Evolutionary conservation across 2,113 vertebrate genomes (phyloP).

Genomic region (Erythrocebus patas): DNA sequence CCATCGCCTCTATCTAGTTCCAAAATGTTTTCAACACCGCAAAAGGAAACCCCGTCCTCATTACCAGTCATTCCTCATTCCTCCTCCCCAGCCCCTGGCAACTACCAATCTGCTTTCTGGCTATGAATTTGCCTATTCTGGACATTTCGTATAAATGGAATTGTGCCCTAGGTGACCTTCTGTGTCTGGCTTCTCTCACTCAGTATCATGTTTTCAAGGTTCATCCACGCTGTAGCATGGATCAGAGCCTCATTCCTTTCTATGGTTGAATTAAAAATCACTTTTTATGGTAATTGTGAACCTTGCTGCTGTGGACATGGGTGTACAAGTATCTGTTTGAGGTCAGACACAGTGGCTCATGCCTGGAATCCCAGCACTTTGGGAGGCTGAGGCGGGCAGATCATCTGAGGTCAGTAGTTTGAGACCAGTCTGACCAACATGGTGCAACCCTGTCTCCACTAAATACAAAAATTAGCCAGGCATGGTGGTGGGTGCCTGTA

Average conservation of each 20-base stretch:
- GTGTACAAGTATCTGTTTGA: not conserved
- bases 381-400: too few species aligned
- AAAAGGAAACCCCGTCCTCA: not conserved
- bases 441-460: too few species aligned
- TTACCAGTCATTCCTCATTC: not conserved
- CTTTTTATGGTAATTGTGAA: not conserved
- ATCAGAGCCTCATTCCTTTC: not conserved
- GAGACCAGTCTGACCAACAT: too few species aligned
- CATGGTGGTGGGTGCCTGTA: too few species aligned
- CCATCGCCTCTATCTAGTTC: not conserved
- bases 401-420: too few species aligned
- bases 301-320: not conserved
- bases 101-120: not conserved
- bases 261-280: not conserved
- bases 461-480: too few species aligned
- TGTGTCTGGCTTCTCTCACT: not conserved
- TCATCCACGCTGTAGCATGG: fast-evolving
- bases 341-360: too few species aligned
- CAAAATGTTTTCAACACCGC: not conserved
- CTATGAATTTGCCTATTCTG: not conserved
- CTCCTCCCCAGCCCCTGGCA: not conserved
- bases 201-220: not conserved
- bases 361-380: too few species aligned
- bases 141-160: not conserved
- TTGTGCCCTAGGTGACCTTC: not conserved